Evolutionary conservation across 1,140 invertebrate genomes (phyloP).

Genomic region (Achroia grisella): DNA sequence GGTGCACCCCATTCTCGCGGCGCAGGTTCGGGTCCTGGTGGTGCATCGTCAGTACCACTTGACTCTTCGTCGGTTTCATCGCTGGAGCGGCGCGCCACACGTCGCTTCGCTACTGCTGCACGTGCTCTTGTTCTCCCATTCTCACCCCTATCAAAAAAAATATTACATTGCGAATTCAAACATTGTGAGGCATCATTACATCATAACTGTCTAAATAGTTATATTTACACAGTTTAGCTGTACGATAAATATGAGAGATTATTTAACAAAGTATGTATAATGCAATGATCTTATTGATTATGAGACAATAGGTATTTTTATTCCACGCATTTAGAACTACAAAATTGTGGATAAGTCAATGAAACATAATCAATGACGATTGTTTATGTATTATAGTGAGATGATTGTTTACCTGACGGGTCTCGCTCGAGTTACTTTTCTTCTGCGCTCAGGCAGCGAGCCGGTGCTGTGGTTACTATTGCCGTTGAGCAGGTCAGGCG

Average conservation of each 20-base stretch:
- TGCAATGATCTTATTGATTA: too few species aligned
- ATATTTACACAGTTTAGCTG: too few species aligned
- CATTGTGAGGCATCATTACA: too few species aligned
- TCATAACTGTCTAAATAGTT: too few species aligned
- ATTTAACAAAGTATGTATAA: too few species aligned
- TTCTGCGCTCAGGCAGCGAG: constrained; percentile 56
- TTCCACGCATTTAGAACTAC: too few species aligned
- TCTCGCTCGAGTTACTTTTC: constrained; percentile 45
- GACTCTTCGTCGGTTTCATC: constrained; percentile 62
- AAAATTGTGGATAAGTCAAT: too few species aligned
- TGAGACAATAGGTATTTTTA: too few species aligned
- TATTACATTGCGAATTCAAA: too few species aligned
- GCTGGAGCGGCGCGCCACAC: constrained; percentile 48
- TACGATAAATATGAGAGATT: too few species aligned
- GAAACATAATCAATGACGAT: too few species aligned
- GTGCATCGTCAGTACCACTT: constrained; percentile 55
- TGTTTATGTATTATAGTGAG: too few species aligned
- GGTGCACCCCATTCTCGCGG: constrained; percentile 69
- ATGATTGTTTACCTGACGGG: constrained; percentile 35
- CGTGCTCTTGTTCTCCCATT: constrained; percentile 50
- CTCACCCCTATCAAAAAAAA: constrained; percentile 36
- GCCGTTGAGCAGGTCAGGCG: constrained; percentile 63
- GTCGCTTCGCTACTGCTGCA: constrained; percentile 49
- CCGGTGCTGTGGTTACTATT: constrained; percentile 68
- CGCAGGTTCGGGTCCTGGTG: constrained; percentile 55